These are phyloP conservation scores for Eufriesea mexicana DNA, from an alignment of 1,140 invertebrate genomes.

Conservation along the genomic window DNA sequence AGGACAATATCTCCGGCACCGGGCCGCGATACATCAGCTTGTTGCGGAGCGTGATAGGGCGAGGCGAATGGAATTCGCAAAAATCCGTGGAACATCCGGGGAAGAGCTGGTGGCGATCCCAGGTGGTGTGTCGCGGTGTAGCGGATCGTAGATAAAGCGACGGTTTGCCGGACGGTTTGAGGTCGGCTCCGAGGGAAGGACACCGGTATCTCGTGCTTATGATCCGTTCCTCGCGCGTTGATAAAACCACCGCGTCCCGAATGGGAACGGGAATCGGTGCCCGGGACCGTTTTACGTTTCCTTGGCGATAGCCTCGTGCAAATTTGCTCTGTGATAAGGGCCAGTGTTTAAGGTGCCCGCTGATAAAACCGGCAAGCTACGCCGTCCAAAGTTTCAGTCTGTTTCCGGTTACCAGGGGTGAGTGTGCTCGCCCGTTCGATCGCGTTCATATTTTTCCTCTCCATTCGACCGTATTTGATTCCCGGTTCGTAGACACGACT, in stretches of 20 bases:
- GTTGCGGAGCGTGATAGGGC: slow-evolving; percentile 30
- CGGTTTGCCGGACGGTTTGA: not conserved
- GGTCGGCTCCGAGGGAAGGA: not conserved
- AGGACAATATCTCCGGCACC: slow-evolving; percentile 25
- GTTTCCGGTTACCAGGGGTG: too few species aligned
- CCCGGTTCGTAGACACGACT: too few species aligned
- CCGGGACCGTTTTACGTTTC: slow-evolving; percentile 1
- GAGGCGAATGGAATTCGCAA: slow-evolving; percentile 42
- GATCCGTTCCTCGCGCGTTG: slow-evolving; percentile 2
- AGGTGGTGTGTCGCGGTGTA: slow-evolving; percentile 3
- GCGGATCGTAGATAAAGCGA: slow-evolving; percentile 25
- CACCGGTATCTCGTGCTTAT: not conserved
- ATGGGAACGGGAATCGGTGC: not conserved
- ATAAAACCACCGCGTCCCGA: slow-evolving; percentile 13
- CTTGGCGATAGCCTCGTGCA: slow-evolving; percentile 16
- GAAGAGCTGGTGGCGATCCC: not conserved
- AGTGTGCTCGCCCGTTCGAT: not conserved
- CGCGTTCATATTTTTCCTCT: too few species aligned
- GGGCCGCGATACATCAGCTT: slow-evolving; percentile 14
- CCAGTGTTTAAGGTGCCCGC: not conserved
- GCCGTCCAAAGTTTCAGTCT: not conserved
- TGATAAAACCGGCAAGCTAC: slow-evolving; percentile 14
- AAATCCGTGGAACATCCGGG: slow-evolving; percentile 27
- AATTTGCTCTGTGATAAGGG: slow-evolving; percentile 36
- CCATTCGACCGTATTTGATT: too few species aligned